Evolutionary conservation across 1,140 invertebrate genomes (phyloP), one percentile per base, ranked within the genome.

Genomic region (Neodiprion lecontei): DNA sequence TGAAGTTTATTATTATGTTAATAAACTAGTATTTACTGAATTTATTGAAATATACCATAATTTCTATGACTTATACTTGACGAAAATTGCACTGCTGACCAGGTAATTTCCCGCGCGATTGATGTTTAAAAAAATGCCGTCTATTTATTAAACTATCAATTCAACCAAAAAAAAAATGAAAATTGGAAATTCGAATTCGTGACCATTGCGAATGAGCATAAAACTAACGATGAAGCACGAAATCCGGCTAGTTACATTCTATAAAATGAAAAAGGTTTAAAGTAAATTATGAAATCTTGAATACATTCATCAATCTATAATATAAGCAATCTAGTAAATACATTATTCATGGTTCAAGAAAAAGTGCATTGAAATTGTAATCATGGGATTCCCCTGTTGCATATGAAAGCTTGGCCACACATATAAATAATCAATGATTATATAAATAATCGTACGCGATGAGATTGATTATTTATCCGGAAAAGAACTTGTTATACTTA

Each of bases 401-500:
- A 9, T 14, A 9, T 61, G 3, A 61, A 61, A 23, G 72, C 10
- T 53, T 49, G 76, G n/a, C 28, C 28, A 40, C 5, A 3, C 28
- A 40, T 40, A 40, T 40, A 40, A 40, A 40, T 5, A 40, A 1
- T 4, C 28, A 40, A 40, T 40, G 28, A 40, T 40, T 40, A 5
- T 40, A 2, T 40, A 40, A 40, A 40, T 40, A 40, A 40, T 40
- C 2, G 28, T 40, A 40, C 1, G 5, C 5, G 28, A 40, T 40
- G 28, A 40, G 28, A 40, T 40, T 40, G 28, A 40, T 40, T 40
- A 3, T 40, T 77, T 70, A 74, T 74, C 69, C 23, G 67, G 67
- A 70, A 65, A 73, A 70, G 49, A 71, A 12, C 70, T 10, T 10
- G 50, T 66, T 17, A 69, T 81, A 88, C 89, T 81, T 80, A 92